Base-by-base conservation (phyloP, 2,113 vertebrate species). In the Sylvia atricapilla region DNA sequence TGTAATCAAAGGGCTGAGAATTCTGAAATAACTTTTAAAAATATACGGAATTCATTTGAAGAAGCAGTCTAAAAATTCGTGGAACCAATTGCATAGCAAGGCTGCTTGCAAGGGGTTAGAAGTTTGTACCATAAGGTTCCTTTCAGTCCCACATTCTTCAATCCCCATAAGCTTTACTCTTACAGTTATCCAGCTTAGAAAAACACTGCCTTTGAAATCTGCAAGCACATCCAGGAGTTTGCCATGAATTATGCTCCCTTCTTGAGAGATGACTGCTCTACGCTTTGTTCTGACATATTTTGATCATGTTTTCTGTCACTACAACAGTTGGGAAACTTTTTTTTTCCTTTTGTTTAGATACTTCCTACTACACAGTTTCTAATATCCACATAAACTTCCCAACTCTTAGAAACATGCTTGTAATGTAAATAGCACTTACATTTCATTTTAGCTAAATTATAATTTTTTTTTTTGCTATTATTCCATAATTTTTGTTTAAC, bases 221-320 rank as follows among this genome's bases (percentile, higher is more conserved):
- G 53, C 46, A 83, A 83, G 59, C 59, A 66, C 20, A 85, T 79
- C 44, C 67, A 83, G 53, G 35, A 69, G 44, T 60, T 76, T 46
- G 20, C 53, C 53, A 28, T 52, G 58, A 90, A 75, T 83, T 69
- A 83, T 24, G 24, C 13, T 87, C 33, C 3, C 9, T 73, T 76
- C 53, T 83, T 76, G 41, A 88, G 49, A 88, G 25, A 64, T 41
- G 33, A 53, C 89, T 89, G 83, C 15, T 88, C 58, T 66, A 56
- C 21, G 22, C 58, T 92, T 92, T 88, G 43, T 80, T 95, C 89
- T 86, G 83, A 95, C 85, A 76, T 53, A 84, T 75, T 93, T 49
- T 91, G 66, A 87, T 78, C 11, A 9, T 68, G 52, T 1, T 67
- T 92, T 93, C 47, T 82, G 62, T 77, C 76, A 80, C 79, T 53